Conservation (phyloP, 2,888 invertebrate species). For the Cosmorhoe ocellata region DNA sequence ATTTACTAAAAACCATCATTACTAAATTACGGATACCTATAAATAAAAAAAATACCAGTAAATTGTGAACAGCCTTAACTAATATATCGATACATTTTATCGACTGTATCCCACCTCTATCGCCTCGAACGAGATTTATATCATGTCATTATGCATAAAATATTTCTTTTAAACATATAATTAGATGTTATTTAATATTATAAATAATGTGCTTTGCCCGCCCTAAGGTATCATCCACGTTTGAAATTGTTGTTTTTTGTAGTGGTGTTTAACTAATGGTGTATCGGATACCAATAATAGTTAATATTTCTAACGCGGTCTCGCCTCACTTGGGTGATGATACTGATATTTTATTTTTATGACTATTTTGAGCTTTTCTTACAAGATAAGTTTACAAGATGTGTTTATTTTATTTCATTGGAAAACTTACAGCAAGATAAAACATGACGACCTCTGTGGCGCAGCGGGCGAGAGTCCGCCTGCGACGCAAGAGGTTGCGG, state of each 20-base stretch:
- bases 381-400: too few relatives aligned
- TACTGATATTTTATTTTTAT: constrained; percentile 14
- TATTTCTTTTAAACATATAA: constrained; percentile 81
- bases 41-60: too few relatives aligned
- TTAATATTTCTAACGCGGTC: constrained; percentile 26
- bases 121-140: constrained; percentile 72
- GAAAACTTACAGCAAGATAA: too few relatives aligned
- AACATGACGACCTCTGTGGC: too few relatives aligned
- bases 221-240: constrained; percentile 50
- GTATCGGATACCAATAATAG: constrained; percentile 31
- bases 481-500: too few relatives aligned
- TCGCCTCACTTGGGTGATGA: constrained; percentile 20
- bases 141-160: constrained; percentile 81
- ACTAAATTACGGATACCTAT: too few relatives aligned
- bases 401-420: too few relatives aligned
- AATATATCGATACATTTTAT: constrained; percentile 30
- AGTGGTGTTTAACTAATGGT: constrained; percentile 43
- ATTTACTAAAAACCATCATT: too few relatives aligned
- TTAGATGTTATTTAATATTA: constrained; percentile 82
- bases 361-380: neutral
- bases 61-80: too few relatives aligned
- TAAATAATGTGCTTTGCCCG: constrained; percentile 66
- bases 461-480: too few relatives aligned
- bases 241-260: constrained; percentile 54
- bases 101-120: constrained; percentile 53